Percentiles rank a stretch among this genome's conserved stretches.
phyloP scores from a whole-genome alignment of 2,113 vertebrate genomes.

The Microtus oregoni region DNA sequence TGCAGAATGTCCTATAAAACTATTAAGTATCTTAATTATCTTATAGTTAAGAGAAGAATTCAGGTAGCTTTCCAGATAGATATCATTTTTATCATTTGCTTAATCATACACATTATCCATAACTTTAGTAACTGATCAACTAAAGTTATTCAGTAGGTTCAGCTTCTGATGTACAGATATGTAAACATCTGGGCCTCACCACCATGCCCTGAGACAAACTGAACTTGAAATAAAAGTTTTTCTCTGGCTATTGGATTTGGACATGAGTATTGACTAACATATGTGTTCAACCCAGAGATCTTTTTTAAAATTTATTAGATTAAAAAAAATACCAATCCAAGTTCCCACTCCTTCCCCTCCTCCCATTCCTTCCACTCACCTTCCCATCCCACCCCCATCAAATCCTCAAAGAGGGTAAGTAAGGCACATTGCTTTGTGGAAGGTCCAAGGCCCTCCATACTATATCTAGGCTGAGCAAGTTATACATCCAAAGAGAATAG shows the following conservation, averaged over 20 bases:
- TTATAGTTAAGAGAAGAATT: neutral
- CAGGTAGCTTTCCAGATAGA: neutral
- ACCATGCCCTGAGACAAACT: neutral
- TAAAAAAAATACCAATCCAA: no score
- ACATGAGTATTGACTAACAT: neutral
- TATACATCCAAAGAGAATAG: no score
- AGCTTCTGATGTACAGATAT: neutral
- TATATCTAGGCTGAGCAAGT: no score
- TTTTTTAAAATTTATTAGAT: no score
- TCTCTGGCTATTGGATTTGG: no score
- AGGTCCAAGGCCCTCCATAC: no score
- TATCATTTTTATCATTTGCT: neutral
- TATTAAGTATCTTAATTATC: neutral
- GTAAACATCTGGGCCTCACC: neutral
- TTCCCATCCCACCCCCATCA: no score
- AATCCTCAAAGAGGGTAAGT: no score
- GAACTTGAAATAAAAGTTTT: neutral
- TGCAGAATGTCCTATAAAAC: neutral
- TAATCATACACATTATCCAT: neutral
- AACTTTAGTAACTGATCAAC: neutral
- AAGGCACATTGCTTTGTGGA: no score
- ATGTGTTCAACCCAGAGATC: no score
- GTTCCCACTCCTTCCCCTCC: no score
- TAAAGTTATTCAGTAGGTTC: neutral
- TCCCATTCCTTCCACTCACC: no score